Percentiles rank a stretch among this genome's conserved stretches.
These are phyloP conservation scores for Mythimna impura DNA, from an alignment of 2,888 invertebrate species.

Conservation along the genomic window DNA sequence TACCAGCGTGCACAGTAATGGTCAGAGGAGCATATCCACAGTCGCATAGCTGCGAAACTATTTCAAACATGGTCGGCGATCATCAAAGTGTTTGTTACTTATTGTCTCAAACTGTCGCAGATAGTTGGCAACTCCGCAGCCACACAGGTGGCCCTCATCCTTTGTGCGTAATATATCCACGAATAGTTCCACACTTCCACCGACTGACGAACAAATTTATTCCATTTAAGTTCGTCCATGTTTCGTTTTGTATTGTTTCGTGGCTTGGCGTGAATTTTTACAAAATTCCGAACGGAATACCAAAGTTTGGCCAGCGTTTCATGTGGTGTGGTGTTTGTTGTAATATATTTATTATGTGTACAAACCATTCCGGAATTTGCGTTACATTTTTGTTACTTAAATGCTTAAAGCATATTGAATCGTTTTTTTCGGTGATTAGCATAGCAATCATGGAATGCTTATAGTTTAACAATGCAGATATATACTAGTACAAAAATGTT, in stretches of 20 bases:
- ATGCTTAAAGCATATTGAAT: not conserved
- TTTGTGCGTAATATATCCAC: constrained; percentile 65
- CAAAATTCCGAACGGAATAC: constrained; percentile 50
- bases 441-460: constrained; percentile 6
- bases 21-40: constrained; percentile 25
- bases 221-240: constrained; percentile 63
- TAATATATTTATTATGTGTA: constrained; percentile 14
- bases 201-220: constrained; percentile 59
- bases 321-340: constrained; percentile 48
- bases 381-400: constrained; percentile 13
- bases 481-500: not conserved
- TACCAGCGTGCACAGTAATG: constrained; percentile 1
- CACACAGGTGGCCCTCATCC: constrained; percentile 60
- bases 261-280: constrained; percentile 52
- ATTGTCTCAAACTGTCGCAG: constrained; percentile 57
- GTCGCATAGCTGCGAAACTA: constrained; percentile 63
- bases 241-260: constrained; percentile 40
- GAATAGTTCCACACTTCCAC: constrained; percentile 59
- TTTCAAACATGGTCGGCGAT: constrained; percentile 48
- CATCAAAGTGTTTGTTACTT: constrained; percentile 62
- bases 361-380: constrained; percentile 38
- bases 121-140: constrained; percentile 60
- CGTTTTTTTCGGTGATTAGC: constrained; percentile 28
- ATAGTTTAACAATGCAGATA: not conserved
- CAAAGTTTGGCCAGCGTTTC: constrained; percentile 44